Percentiles rank a stretch among this genome's conserved stretches.
Evolutionary conservation across 2,888 invertebrate species (phyloP).

Genomic region (Phragmatobia fuliginosa): DNA sequence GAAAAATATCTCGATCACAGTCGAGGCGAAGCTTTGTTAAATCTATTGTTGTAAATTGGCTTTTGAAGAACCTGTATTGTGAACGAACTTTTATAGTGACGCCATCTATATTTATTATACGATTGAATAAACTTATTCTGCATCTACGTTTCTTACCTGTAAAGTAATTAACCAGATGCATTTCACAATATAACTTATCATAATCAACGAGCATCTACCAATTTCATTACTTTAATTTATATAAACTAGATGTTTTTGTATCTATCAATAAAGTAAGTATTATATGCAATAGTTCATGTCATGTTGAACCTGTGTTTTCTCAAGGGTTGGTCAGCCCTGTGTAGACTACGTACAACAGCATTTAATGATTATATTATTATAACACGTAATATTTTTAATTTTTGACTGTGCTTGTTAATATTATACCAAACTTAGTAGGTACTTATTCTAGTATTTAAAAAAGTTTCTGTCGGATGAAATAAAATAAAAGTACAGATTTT

Average conservation of each 20-base stretch:
- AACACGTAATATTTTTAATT: background rate
- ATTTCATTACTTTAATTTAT: no score
- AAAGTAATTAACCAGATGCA: no score
- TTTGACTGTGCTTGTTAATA: background rate
- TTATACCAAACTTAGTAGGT: no score
- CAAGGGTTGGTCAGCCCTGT: background rate
- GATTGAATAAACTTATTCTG: background rate
- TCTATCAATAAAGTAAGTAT: no score
- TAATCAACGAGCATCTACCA: no score
- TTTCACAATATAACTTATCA: no score
- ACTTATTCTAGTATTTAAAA: background rate
- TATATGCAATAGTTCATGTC: no score
- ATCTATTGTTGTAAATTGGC: constrained; percentile 29
- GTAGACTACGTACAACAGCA: background rate
- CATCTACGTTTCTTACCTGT: no score
- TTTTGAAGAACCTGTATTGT: background rate
- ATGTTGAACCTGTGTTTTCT: background rate
- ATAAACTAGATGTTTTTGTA: no score
- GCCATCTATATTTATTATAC: background rate
- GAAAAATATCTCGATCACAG: constrained; percentile 37
- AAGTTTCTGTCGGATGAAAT: background rate
- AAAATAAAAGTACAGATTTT: no score
- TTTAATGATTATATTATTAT: background rate
- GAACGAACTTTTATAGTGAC: background rate
- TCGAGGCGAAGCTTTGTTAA: constrained; percentile 35